These are phyloP conservation scores for Catharus ustulatus DNA, from an alignment of 2,797 vertebrate genomes.

Conservation along the genomic window DNA sequence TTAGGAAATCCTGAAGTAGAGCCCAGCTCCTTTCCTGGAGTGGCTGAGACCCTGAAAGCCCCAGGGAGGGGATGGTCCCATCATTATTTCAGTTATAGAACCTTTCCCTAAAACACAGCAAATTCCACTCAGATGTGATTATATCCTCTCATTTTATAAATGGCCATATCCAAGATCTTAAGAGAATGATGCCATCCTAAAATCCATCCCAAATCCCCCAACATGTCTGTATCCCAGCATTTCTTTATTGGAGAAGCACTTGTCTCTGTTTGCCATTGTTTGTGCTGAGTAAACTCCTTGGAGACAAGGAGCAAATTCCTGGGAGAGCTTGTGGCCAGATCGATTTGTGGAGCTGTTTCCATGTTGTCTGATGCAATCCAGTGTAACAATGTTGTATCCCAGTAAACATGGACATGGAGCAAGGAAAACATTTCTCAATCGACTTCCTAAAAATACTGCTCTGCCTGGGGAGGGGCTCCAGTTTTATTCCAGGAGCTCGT, in stretches of 20 bases:
- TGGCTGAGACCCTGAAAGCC: background rate
- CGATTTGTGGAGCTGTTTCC: conserved; percentile 63
- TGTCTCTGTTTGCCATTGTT: conserved; percentile 57
- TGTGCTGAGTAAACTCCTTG: conserved; percentile 70
- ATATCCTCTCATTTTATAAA: background rate
- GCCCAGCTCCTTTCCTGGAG: background rate
- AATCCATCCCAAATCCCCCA: background rate
- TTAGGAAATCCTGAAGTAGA: background rate
- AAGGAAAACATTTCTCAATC: conserved; percentile 66
- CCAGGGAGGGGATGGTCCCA: background rate
- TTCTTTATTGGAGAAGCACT: background rate
- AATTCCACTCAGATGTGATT: background rate
- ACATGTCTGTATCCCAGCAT: background rate
- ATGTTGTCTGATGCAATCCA: conserved; percentile 77
- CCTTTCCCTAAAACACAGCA: background rate
- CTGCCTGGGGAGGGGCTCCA: conserved; percentile 9
- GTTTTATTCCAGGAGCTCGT: conserved; percentile 56
- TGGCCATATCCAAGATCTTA: background rate
- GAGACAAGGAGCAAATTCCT: conserved; percentile 54
- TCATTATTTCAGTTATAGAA: background rate
- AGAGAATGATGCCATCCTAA: background rate
- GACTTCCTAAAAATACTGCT: conserved; percentile 67
- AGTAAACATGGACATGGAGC: conserved; percentile 72
- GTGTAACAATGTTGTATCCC: conserved; percentile 71
- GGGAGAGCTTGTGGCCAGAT: conserved; percentile 48